Evolutionary conservation across 2,797 vertebrate species (phyloP), one percentile per base, ranked within the genome.

Genomic region (Vespertilio murinus): DNA sequence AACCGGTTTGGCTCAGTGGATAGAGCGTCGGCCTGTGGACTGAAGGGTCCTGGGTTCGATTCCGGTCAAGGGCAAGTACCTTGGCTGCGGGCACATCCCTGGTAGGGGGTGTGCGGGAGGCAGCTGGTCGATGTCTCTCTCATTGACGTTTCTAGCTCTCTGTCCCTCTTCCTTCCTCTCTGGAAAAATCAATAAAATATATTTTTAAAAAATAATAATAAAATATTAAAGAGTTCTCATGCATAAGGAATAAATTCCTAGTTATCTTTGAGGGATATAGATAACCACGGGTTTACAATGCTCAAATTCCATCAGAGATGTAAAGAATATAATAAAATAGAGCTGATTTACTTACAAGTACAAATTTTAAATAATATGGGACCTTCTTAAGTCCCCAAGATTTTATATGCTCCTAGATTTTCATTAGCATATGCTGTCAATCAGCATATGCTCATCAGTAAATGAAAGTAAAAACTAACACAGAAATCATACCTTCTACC

Each of bases 211-310:
- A n/a, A n/a, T n/a, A n/a, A n/a, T n/a, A n/a, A n/a, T 84, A 77
- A 91, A 78, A 80, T 69, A 64, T 33, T 77, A 52, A 91, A 91
- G 52, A 69, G 79, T 81, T 75, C 17, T 93, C 49, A 82, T 25
- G 49, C 12, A 81, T 83, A 88, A 70, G 49, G 13, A 92, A 69
- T 73, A 18, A 78, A 80, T 71, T 79, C 25, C 14, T 30, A 83
- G 22, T 67, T 65, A 47, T 77, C 45, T 35, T 35, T 79, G 65
- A 92, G 42, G 42, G 16, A 93, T 73, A 87, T 0, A 91, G 42
- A 78, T 18, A 88, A 49, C 30, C 17, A 84, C 40, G 7, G 14
- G 18, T 84, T 77, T 77, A 84, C 2, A 79, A 10, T 45, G 75
- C 47, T 80, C 25, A 78, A 47, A 93, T 70, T 85, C 47, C 6